Percentiles rank a stretch among this genome's conserved stretches.
These are phyloP conservation scores for Rhineura floridana DNA, from an alignment of 2,113 vertebrate species.

Conservation along the genomic window DNA sequence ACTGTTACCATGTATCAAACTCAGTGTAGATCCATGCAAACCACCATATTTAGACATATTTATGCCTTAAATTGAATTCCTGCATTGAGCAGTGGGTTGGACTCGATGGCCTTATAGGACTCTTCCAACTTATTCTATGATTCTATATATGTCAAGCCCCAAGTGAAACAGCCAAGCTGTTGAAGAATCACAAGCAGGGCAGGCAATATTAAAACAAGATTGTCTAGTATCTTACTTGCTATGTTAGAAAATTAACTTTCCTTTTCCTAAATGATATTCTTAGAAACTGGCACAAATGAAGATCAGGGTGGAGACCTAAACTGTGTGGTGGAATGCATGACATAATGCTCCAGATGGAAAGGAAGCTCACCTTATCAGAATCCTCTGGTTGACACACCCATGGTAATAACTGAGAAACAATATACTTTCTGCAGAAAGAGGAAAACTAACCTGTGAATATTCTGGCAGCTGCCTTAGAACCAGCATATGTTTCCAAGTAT, in stretches of 20 bases:
- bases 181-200: neutral
- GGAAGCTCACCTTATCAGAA: neutral
- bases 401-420: neutral
- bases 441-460: neutral
- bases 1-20: neutral
- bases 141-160: no score
- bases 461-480: neutral
- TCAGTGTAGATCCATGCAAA: neutral
- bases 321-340: neutral
- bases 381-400: neutral
- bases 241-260: neutral
- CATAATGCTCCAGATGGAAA: neutral
- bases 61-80: no score
- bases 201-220: neutral
- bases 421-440: constrained; percentile 6
- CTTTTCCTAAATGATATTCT: neutral
- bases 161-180: neutral
- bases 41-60: neutral
- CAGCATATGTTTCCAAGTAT: neutral
- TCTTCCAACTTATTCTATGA: no score
- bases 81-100: no score
- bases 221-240: no score
- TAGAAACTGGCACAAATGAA: neutral
- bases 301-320: neutral
- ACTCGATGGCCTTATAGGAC: no score